A percentile compares a stretch with the other conserved stretches of the same genome.
Conservation (phyloP, 2,113 vertebrate species). For the Pithys albifrons region DNA sequence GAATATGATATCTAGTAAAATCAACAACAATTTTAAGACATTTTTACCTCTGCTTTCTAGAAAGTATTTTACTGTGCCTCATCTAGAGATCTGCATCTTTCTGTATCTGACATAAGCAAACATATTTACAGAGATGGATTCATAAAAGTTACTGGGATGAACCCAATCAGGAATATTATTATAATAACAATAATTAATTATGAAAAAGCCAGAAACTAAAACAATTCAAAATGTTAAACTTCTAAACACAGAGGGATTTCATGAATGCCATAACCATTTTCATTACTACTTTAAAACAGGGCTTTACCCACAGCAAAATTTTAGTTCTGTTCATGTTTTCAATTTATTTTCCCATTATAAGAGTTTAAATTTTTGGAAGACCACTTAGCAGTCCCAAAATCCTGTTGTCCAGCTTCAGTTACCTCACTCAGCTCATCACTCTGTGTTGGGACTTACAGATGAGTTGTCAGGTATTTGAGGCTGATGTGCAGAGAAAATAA, state of each 20-base stretch:
- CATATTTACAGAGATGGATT: not conserved
- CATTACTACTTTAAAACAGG: not conserved
- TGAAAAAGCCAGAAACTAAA: not conserved
- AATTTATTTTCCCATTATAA: not conserved
- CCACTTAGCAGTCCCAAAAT: not conserved
- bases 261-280: not conserved
- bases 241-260: not conserved
- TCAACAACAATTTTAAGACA: not conserved
- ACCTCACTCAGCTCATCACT: not conserved
- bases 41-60: not conserved
- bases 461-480: not conserved
- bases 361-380: not conserved
- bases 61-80: not conserved
- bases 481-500: not conserved
- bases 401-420: not conserved
- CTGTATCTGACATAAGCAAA: not conserved
- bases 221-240: not conserved
- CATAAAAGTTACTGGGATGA: not conserved
- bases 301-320: not conserved
- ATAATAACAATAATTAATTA: not conserved
- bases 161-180: not conserved
- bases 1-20: not conserved
- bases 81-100: not conserved
- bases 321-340: not conserved
- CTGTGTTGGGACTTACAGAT: not conserved